phyloP scores from a whole-genome alignment of 2,797 vertebrate species.

The Scolopax rusticola region DNA sequence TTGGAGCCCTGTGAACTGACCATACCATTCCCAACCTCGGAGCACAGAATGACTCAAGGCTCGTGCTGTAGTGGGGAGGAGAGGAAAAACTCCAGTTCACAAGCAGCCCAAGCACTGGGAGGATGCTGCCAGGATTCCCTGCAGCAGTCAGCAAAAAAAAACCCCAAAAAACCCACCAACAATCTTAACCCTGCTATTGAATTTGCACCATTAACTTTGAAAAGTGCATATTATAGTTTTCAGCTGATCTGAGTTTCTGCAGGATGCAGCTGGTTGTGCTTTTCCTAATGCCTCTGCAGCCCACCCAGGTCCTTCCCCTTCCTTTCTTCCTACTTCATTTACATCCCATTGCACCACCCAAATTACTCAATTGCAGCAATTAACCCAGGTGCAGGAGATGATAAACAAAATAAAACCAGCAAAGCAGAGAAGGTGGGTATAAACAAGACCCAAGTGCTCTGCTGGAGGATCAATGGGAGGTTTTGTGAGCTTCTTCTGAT shows the following conservation, averaged over 20 bases:
- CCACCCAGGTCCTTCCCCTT: conserved; percentile 49
- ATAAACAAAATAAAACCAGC: conserved; percentile 24
- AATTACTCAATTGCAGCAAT: conserved; percentile 41
- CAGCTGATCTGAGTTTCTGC: conserved; percentile 38
- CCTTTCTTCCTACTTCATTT: conserved; percentile 1
- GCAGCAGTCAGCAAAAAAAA: neutral
- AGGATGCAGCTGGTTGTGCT: conserved; percentile 62
- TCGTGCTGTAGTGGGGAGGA: neutral
- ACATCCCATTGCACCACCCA: neutral
- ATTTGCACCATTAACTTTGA: neutral
- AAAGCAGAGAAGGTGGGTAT: neutral
- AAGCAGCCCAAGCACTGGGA: rapidly evolving
- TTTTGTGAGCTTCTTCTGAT: neutral
- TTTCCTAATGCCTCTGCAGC: conserved; percentile 47
- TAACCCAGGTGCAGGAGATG: conserved; percentile 57
- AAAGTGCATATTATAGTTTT: neutral
- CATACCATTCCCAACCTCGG: neutral
- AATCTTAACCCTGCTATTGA: neutral
- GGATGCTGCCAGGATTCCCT: neutral
- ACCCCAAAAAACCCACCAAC: neutral
- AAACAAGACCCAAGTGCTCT: neutral
- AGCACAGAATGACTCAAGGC: neutral
- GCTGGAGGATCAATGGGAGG: neutral
- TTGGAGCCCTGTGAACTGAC: neutral
- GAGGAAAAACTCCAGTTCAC: neutral